phyloP scores from a whole-genome alignment of 2,113 vertebrate species.

The Pholis gunnellus region DNA sequence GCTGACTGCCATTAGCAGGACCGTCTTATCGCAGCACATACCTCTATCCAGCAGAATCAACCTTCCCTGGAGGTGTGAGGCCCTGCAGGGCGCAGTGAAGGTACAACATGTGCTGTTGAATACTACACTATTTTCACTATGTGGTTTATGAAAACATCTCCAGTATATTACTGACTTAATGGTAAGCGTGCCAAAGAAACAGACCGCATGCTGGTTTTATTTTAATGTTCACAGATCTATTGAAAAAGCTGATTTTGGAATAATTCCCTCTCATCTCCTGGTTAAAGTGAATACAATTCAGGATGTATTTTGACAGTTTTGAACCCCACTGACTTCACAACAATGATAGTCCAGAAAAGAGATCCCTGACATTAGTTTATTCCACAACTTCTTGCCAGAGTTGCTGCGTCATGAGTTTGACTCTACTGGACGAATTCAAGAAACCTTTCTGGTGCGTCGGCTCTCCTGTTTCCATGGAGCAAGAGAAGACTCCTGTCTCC shows the following conservation, averaged over 20 bases:
- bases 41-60: constrained; percentile 61
- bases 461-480: constrained; percentile 68
- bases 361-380: not conserved
- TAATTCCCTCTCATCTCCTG: not conserved
- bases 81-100: constrained; percentile 73
- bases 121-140: not conserved
- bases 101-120: constrained; percentile 48
- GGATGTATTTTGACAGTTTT: not conserved
- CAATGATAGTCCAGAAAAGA: not conserved
- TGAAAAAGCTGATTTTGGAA: not conserved
- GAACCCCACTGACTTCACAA: not conserved
- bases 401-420: constrained; percentile 83
- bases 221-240: not conserved
- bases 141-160: not conserved
- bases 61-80: constrained; percentile 79
- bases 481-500: not conserved
- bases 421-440: constrained; percentile 78
- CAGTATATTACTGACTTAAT: not conserved
- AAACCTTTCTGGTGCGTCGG: constrained; percentile 81
- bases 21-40: constrained; percentile 54
- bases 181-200: not conserved
- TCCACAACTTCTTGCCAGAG: constrained; percentile 60
- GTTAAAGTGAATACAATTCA: not conserved
- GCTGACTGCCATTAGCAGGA: constrained; percentile 72
- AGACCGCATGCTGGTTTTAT: not conserved